A percentile compares a stretch with the other conserved stretches of the same genome.
Conservation (phyloP, 2,797 vertebrate species). For the Hydrophis major region DNA sequence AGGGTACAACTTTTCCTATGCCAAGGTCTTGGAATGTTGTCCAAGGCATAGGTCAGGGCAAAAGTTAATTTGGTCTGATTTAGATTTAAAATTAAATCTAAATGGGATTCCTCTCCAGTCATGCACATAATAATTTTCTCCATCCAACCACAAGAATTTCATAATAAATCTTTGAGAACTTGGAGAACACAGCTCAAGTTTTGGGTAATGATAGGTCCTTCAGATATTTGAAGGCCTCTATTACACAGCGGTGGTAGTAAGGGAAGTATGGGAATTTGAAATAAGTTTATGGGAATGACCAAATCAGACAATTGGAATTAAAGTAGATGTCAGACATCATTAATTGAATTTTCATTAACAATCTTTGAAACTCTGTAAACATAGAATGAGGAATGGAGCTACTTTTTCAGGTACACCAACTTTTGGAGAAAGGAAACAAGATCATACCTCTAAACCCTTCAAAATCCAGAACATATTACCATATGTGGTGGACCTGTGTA, state of each 20-base stretch:
- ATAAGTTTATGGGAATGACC: background rate
- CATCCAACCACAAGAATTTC: background rate
- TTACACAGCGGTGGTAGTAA: background rate
- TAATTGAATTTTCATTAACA: background rate
- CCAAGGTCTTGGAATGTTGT: background rate
- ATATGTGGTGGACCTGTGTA: too few relatives aligned
- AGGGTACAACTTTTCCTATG: background rate
- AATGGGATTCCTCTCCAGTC: background rate
- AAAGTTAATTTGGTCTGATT: background rate
- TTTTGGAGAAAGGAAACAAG: background rate
- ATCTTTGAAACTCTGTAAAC: background rate
- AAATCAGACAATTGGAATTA: background rate
- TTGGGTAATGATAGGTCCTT: background rate
- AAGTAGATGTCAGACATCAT: accelerated
- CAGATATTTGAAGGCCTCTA: background rate
- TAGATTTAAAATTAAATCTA: background rate
- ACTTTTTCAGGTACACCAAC: background rate
- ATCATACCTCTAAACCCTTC: background rate
- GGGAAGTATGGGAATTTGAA: background rate
- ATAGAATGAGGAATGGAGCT: background rate
- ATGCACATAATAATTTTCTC: background rate
- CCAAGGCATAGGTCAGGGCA: background rate
- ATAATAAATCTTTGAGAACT: background rate
- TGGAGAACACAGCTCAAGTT: background rate
- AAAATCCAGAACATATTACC: background rate